A percentile compares a stretch with the other conserved stretches of the same genome.
Evolutionary conservation across 1,140 invertebrate genomes (phyloP).

Genomic region (Drosophila sucinea): DNA sequence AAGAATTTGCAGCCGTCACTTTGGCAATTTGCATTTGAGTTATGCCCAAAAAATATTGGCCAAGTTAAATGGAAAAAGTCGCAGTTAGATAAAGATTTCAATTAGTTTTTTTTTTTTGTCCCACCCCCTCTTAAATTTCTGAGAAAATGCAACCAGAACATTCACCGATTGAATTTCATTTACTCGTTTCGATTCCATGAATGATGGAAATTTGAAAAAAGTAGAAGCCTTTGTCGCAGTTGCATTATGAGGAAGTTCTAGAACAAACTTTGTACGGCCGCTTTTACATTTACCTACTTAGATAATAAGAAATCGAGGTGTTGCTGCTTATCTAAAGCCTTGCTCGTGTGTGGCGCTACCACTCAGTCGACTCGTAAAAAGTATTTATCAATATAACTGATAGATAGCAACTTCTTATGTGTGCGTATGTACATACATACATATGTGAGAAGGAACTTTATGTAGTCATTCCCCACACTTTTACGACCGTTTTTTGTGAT

Average conservation of each 20-base stretch:
- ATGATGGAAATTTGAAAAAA: neutral
- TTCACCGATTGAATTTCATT: neutral
- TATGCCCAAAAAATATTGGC: conserved; percentile 4
- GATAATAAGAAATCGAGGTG: neutral
- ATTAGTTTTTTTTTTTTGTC: neutral
- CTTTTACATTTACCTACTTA: neutral
- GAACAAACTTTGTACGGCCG: neutral
- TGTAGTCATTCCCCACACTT: neutral
- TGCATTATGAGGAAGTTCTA: neutral
- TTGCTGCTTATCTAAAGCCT: neutral
- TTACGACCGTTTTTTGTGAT: conserved; percentile 1
- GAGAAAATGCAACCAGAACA: neutral
- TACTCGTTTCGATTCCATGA: neutral
- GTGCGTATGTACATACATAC: too few relatives aligned
- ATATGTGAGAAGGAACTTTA: too few relatives aligned
- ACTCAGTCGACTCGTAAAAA: conserved; percentile 1
- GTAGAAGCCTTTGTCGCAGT: neutral
- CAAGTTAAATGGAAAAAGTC: conserved; percentile 4
- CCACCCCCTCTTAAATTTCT: too few relatives aligned
- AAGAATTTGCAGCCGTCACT: neutral
- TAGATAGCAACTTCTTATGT: neutral
- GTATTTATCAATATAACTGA: conserved; percentile 6
- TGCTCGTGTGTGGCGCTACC: neutral
- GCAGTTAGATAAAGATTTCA: neutral
- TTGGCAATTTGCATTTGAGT: conserved; percentile 5